These are phyloP conservation scores for Stegostoma tigrinum DNA, from an alignment of 2,113 vertebrate genomes.

Conservation along the genomic window DNA sequence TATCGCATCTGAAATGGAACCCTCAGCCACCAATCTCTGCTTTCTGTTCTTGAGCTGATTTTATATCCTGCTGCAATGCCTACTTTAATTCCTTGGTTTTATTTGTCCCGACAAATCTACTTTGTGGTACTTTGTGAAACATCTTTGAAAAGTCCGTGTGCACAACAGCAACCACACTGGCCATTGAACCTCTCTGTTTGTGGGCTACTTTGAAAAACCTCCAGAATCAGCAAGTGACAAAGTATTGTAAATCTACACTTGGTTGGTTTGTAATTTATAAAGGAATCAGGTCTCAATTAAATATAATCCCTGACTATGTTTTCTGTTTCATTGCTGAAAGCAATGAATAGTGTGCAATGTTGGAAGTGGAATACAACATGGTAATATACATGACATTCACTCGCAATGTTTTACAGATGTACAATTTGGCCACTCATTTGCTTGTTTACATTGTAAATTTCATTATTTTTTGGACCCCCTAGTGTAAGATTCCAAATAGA, in stretches of 20 bases:
- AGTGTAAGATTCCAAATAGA: slow-evolving; percentile 15
- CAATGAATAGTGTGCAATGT: not conserved
- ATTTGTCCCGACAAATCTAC: not conserved
- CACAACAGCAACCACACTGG: not conserved
- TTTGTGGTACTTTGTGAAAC: not conserved
- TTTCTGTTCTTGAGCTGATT: not conserved
- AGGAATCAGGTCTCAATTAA: not conserved
- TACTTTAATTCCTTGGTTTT: not conserved
- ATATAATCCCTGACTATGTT: too few species aligned
- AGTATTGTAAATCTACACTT: not conserved
- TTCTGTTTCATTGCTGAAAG: not conserved
- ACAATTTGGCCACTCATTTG: not conserved
- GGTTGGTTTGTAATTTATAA: not conserved
- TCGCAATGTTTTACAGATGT: not conserved
- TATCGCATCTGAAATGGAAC: too few species aligned
- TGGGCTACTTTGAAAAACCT: not conserved
- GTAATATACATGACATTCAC: not conserved
- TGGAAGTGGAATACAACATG: not conserved
- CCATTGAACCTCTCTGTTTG: not conserved
- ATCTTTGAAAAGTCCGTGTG: not conserved
- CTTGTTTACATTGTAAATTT: too few species aligned
- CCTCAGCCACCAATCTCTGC: not conserved
- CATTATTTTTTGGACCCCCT: not conserved
- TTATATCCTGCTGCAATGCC: not conserved
- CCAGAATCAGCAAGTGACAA: not conserved